phyloP scores from a whole-genome alignment of 2,888 invertebrate genomes.

The Orchesellides sinensis region DNA sequence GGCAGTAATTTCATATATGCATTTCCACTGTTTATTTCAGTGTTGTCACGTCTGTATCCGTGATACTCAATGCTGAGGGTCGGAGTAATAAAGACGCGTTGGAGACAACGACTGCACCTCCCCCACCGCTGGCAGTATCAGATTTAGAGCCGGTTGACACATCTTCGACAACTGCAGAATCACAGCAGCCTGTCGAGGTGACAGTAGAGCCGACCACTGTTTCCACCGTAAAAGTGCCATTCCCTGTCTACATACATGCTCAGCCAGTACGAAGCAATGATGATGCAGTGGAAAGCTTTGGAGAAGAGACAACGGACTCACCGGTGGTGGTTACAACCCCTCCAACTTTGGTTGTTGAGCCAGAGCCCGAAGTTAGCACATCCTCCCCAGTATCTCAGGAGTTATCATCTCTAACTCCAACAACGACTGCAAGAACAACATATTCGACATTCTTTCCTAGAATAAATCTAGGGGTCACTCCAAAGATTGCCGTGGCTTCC shows the following conservation, averaged over 20 bases:
- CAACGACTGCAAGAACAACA: neutral
- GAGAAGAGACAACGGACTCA: constrained; percentile 21
- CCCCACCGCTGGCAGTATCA: neutral
- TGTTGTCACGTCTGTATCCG: constrained; percentile 83
- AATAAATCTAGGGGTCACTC: too few species aligned
- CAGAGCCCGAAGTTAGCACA: constrained; percentile 74
- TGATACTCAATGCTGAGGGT: constrained; percentile 75
- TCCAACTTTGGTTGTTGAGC: constrained; percentile 2
- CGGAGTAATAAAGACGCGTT: constrained; percentile 47
- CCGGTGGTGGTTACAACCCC: constrained; percentile 26
- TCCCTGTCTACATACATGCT: constrained; percentile 47
- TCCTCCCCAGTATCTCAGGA: constrained; percentile 79
- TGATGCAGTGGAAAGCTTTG: constrained; percentile 31
- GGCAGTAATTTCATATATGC: too few species aligned
- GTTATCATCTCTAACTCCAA: constrained; percentile 80
- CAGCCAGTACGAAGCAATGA: constrained; percentile 22
- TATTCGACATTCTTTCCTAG: neutral
- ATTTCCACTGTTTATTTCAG: too few species aligned
- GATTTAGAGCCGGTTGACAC: constrained; percentile 17
- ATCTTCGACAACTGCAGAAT: constrained; percentile 12
- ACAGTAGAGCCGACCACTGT: constrained; percentile 18
- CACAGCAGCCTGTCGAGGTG: neutral
- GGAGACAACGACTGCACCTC: constrained; percentile 34
- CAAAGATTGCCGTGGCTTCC: too few species aligned
- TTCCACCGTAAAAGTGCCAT: constrained; percentile 25